These are phyloP conservation scores for Teinopalpus imperialis DNA, from an alignment of 2,888 invertebrate species.

Conservation along the genomic window DNA sequence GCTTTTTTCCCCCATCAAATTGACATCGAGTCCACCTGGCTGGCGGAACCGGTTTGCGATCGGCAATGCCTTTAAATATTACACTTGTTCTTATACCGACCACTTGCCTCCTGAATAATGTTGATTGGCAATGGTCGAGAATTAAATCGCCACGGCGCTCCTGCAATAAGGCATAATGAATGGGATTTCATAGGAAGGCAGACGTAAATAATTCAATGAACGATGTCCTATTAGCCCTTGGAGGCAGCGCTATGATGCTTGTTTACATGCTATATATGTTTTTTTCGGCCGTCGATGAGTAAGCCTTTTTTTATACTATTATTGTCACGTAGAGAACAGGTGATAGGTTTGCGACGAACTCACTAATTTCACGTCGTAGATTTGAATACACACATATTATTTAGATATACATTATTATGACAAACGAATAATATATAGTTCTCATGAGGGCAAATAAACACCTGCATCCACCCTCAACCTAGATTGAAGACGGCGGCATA, in stretches of 20 bases:
- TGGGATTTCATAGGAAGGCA: slow-evolving; percentile 16
- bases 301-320: no score
- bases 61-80: slow-evolving; percentile 22
- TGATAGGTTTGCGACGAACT: no score
- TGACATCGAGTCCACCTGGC: slow-evolving; percentile 33
- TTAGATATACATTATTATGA: no score
- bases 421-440: no score
- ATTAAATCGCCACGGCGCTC: not conserved
- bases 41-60: slow-evolving; percentile 30
- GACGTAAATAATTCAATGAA: slow-evolving; percentile 23
- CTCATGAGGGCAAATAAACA: no score
- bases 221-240: slow-evolving; percentile 4
- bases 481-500: no score
- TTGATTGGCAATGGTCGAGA: not conserved
- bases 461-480: no score
- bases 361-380: no score
- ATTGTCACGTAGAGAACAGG: no score
- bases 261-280: no score
- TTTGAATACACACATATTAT: no score
- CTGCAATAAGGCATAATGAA: slow-evolving; percentile 21
- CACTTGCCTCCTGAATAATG: not conserved
- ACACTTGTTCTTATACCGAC: slow-evolving; percentile 16
- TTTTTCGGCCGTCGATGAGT: no score
- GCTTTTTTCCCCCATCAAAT: slow-evolving; percentile 26
- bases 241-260: not conserved